Evolutionary conservation across 2,113 vertebrate genomes (phyloP), one percentile per base, ranked within the genome.

Genomic region (Stomatorhinus ivindoensis): DNA sequence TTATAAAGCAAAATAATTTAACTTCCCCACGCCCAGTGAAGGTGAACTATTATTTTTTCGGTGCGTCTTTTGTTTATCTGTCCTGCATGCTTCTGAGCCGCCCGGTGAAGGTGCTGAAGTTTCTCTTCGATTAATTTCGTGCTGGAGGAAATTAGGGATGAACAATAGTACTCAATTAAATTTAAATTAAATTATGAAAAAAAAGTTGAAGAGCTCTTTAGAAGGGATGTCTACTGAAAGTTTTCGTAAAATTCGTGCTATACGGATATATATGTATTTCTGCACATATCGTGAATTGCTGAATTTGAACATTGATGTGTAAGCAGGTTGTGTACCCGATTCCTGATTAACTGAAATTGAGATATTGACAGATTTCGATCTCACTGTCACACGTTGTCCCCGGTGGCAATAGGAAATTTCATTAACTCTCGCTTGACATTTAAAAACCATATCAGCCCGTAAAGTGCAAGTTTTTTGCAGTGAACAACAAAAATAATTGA

Each of bases 371-470:
- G 82, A 46, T 24, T 84, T 84, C 82, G 39, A 84, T 84, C 24
- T 44, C 44, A 46, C 82, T 84, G 82, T 84, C 42, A 44, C 15
- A 82, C 48, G 10, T 87, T 87, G 48, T 51, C 46, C 27, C 48
- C 27, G 27, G 48, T 53, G 48, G 48, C 44, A 46, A 46, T 47
- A 84, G 48, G 48, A 51, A 47, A 84, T 84, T 10, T 84, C 82
- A 84, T 84, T 84, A 84, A 84, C 17, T 46, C 48, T 86, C 1
- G 50, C 48, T n/a, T 53, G 85, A 87, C 85, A 87, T 35, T 87
- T 87, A 31, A 42, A 84, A 84, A 47, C 21, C 35, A 84, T 47
- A 84, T 84, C 82, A 80, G 31, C 13, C 65, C 35, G 35, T 80
- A 80, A 80, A 80, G 73, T 80, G 73, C 4, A 17, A 19, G 73